Percentiles rank a stretch among this genome's conserved stretches.
Evolutionary conservation across 2,797 vertebrate species (phyloP).

Genomic region (Enteromius anoplus): DNA sequence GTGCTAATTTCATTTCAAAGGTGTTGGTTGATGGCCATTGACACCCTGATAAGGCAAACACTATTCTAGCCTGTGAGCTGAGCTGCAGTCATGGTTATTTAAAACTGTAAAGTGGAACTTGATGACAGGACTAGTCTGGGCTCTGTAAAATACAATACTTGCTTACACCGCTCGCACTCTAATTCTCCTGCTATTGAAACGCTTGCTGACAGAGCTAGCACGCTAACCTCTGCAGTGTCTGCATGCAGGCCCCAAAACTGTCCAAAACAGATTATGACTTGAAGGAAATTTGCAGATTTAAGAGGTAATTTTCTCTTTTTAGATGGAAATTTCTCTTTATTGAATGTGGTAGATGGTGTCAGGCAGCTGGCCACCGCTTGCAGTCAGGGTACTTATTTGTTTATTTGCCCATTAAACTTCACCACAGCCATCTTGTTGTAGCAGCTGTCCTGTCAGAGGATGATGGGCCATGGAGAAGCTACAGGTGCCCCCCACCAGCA

Average conservation of each 20-base stretch:
- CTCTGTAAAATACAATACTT: conserved; percentile 45
- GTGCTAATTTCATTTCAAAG: conserved; percentile 43
- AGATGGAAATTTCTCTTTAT: neutral
- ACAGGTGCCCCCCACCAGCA: conserved; percentile 18
- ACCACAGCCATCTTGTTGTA: conserved; percentile 41
- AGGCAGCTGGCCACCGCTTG: conserved; percentile 34
- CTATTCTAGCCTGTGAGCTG: conserved; percentile 33
- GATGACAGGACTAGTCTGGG: conserved; percentile 53
- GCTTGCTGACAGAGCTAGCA: conserved; percentile 48
- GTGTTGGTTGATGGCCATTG: conserved; percentile 56
- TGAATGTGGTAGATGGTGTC: neutral
- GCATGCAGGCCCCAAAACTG: neutral
- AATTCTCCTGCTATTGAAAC: conserved; percentile 40
- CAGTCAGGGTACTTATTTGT: conserved; percentile 51
- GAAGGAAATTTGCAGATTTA: neutral
- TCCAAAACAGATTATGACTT: neutral
- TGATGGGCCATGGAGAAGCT: conserved; percentile 20
- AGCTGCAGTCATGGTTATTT: conserved; percentile 56
- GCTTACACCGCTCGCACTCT: conserved; percentile 27
- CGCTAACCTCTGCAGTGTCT: conserved; percentile 18
- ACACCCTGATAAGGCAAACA: conserved; percentile 54
- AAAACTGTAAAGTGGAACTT: conserved; percentile 58
- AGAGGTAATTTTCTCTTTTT: neutral
- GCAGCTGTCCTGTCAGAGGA: conserved; percentile 54
- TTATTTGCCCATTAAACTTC: conserved; percentile 52